Percentiles rank a stretch among this genome's conserved stretches.
Conservation (phyloP, 1,140 invertebrate genomes). For the Carcinoscorpius rotundicauda region DNA sequence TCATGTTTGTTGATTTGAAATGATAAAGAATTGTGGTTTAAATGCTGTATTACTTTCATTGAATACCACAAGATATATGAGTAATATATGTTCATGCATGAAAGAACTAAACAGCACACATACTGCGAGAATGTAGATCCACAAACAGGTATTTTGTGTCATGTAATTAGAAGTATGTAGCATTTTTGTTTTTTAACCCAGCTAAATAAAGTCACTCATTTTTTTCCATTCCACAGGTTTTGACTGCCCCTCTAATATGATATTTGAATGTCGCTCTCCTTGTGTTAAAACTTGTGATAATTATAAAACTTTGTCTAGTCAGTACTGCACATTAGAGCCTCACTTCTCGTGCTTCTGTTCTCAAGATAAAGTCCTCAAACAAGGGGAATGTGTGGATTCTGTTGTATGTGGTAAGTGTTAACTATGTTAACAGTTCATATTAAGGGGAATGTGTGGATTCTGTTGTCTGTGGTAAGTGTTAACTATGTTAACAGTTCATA, state of each 20-base stretch:
- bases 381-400: conserved; percentile 45
- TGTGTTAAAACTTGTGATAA: conserved; percentile 57
- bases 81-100: too few relatives aligned
- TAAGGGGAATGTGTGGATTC: conserved; percentile 46
- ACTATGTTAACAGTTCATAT: too few relatives aligned
- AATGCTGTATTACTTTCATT: too few relatives aligned
- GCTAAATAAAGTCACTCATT: background rate
- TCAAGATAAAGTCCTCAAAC: conserved; percentile 45
- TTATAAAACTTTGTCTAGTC: conserved; percentile 28
- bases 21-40: too few relatives aligned
- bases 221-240: conserved; percentile 13
- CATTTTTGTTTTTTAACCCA: too few relatives aligned
- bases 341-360: conserved; percentile 74
- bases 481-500: too few relatives aligned
- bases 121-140: too few relatives aligned
- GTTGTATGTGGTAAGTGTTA: conserved; percentile 36
- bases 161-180: too few relatives aligned
- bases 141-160: too few relatives aligned
- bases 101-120: too few relatives aligned
- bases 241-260: conserved; percentile 38
- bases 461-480: conserved; percentile 36
- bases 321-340: conserved; percentile 38
- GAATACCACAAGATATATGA: too few relatives aligned
- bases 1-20: too few relatives aligned
- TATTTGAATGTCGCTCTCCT: conserved; percentile 50